Evolutionary conservation across 2,888 invertebrate genomes (phyloP), one percentile per base, ranked within the genome.

Genomic region (Eupithecia subumbrata): DNA sequence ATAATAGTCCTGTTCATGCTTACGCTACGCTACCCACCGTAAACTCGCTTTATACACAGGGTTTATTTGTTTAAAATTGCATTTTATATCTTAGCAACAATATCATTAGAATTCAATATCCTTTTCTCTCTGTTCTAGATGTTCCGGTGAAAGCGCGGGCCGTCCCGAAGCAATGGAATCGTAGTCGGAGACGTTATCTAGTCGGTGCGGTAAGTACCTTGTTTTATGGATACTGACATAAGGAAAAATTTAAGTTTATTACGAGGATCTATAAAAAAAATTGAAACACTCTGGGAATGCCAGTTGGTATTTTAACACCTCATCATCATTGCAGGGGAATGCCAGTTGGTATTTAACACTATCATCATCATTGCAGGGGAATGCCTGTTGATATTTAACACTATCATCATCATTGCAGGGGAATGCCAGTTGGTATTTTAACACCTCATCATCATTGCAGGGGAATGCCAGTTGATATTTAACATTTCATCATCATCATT

Each of bases 81-180:
- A n/a, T 18, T 67, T n/a, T n/a, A n/a, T n/a, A n/a, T n/a, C n/a
- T n/a, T n/a, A n/a, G n/a, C n/a, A n/a, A n/a, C n/a, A n/a, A n/a
- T n/a, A n/a, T n/a, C n/a, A n/a, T n/a, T n/a, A n/a, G 63, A 66
- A 25, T 52, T 2, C 37, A 71, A 60, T 70, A 22, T 30, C 18
- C 34, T 67, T 73, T 74, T 75, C 79, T 81, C 69, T 82, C 88
- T 86, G 85, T 91, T 89, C 18, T 89, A 92, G 92, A 91, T 92
- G 92, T 85, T 80, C 82, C 90, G 91, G 88, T 91, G 89, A 90
- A 89, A 86, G 83, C 82, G 83, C 82, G 87, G 80, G 83, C 80
- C 80, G 80, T 82, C 83, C 78, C 76, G 78, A 82, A 76, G 82
- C 80, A 79, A 92, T 92, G 92, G 85, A 88, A 86, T 90, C 88